Evolutionary conservation across 2,888 invertebrate species (phyloP), one percentile per base, ranked within the genome.

Genomic region (Unio pictorum): DNA sequence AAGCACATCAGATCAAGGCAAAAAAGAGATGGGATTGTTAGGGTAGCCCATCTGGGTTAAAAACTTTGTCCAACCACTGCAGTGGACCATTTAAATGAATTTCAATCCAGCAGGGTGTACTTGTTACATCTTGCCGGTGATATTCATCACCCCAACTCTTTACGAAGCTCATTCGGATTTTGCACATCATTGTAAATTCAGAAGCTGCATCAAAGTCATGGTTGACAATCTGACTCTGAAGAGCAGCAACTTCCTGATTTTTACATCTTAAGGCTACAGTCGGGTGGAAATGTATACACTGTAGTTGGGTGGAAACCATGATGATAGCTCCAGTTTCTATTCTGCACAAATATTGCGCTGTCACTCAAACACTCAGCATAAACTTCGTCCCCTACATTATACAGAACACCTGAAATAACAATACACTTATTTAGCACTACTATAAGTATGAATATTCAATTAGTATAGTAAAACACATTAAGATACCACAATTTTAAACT

Each of bases 81-180:
- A 99, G 92, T 5, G 99, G 99, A 11, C 98, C 98, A 88, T 99
- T 97, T 54, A 99, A 92, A 91, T 99, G 99, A 73, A 99, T 96
- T 91, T 99, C 99, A 76, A 99, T 98, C 99, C 99, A 99, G 89
- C 99, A 99, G 0, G 99, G 99, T 0, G 99, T 99, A 64, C 97
- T 97, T 0, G 99, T 99, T 23, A 99, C 99, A 88, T 99, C 99
- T 90, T 99, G 99, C 30, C 99, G 93, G 73, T 98, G 98, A 91
- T 99, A 99, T 91, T 99, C 99, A 23, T 98, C 98, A 57, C 99
- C 99, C 99, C 99, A 99, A 4, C 99, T 99, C 90, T 99, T 99
- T 57, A 99, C 99, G 89, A 99, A 99, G 84, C 98, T 98, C 96
- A 99, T 97, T 79, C 99, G 92, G 93, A 99, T 99, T 67, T 98